Conservation (phyloP, 2,113 vertebrate species). For the Festucalex cinctus region DNA sequence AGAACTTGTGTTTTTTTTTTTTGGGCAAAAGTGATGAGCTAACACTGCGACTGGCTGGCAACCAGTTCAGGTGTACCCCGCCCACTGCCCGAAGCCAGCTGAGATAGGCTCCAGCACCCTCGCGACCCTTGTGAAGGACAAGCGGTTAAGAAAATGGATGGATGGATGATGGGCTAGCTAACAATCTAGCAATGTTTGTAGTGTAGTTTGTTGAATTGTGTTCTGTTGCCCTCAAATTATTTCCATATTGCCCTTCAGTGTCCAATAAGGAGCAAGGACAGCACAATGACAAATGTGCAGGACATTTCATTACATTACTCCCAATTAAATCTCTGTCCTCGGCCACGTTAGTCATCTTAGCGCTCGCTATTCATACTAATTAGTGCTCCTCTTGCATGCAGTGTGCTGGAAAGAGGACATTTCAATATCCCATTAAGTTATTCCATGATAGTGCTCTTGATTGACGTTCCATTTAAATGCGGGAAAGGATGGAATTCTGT, state of each 20-base stretch:
- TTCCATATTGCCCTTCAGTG: conserved; percentile 19
- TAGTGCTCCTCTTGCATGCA: conserved; percentile 66
- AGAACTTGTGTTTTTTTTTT: background rate
- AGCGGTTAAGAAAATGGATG: too few species aligned
- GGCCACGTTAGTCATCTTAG: conserved; percentile 77
- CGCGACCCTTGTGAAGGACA: too few species aligned
- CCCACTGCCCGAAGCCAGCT: too few species aligned
- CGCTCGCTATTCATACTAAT: conserved; percentile 77
- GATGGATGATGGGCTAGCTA: background rate
- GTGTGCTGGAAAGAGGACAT: conserved; percentile 72
- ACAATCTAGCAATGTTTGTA: too few species aligned
- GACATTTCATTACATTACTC: conserved; percentile 76
- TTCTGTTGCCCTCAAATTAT: conserved; percentile 1
- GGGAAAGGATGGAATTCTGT: conserved; percentile 73
- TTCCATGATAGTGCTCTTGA: conserved; percentile 69
- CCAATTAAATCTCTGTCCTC: conserved; percentile 77
- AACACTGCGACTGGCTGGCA: too few species aligned
- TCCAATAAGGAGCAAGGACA: conserved; percentile 59
- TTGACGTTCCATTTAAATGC: conserved; percentile 70
- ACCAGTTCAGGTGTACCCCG: too few species aligned
- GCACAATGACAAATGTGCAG: conserved; percentile 67
- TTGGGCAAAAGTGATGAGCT: background rate
- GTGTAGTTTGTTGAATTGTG: background rate
- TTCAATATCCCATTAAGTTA: conserved; percentile 77
- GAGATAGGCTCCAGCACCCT: too few species aligned